These are phyloP conservation scores for Ascaphus truei DNA, from an alignment of 2,113 vertebrate genomes.

Conservation along the genomic window DNA sequence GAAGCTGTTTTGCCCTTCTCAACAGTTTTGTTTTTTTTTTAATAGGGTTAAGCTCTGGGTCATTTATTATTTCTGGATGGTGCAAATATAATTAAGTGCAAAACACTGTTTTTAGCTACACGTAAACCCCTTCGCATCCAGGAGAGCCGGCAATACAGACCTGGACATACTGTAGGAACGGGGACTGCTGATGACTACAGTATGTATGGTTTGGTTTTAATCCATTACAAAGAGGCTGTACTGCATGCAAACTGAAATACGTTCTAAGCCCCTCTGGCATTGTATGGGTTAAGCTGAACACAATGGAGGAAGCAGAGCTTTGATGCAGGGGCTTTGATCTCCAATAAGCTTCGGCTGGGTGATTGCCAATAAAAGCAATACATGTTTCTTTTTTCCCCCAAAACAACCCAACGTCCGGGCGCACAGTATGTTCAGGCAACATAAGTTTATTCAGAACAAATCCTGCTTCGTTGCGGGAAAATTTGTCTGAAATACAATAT, in stretches of 20 bases:
- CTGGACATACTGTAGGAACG: neutral
- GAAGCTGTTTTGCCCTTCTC: neutral
- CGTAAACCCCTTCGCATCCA: neutral
- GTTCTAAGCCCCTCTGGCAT: neutral
- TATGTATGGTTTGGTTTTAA: neutral
- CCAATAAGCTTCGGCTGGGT: slow-evolving; percentile 2
- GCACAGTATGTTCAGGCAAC: neutral
- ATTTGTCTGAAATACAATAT: neutral
- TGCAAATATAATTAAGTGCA: no score
- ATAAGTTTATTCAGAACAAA: slow-evolving; percentile 8
- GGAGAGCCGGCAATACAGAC: neutral
- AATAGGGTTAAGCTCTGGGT: neutral
- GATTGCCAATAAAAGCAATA: slow-evolving; percentile 19
- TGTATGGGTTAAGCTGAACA: slow-evolving; percentile 11
- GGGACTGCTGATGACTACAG: slow-evolving; percentile 24
- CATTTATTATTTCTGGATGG: neutral
- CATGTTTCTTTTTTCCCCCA: neutral
- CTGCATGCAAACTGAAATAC: slow-evolving; percentile 7
- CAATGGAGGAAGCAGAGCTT: slow-evolving; percentile 9
- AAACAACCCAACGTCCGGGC: neutral
- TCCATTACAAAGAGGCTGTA: neutral
- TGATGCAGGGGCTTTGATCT: slow-evolving; percentile 26
- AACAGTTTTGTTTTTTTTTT: neutral
- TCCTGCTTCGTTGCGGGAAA: neutral
- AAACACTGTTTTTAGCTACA: no score